Percentiles rank a stretch among this genome's conserved stretches.
These are phyloP conservation scores for Calidris pugnax DNA, from an alignment of 2,113 vertebrate genomes.

Conservation along the genomic window DNA sequence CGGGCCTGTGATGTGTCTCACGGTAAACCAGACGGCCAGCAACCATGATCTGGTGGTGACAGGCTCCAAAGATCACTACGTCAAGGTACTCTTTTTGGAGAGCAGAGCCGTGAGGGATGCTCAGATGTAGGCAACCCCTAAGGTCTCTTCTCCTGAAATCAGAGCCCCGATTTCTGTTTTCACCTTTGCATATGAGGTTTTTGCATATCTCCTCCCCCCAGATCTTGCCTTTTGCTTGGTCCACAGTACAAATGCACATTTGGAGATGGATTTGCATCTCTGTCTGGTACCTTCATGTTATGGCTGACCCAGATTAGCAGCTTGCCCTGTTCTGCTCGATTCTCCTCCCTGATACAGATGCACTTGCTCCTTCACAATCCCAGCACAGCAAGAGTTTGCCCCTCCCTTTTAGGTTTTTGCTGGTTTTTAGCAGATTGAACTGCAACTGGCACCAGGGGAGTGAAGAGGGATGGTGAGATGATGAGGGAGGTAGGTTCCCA, in stretches of 20 bases:
- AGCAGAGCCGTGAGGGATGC: not conserved
- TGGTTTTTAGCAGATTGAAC: not conserved
- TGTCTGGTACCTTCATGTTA: not conserved
- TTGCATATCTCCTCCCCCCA: not conserved
- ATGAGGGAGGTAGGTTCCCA: not conserved
- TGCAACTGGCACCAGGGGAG: not conserved
- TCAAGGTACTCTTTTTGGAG: slow-evolving; percentile 82
- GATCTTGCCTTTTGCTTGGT: not conserved
- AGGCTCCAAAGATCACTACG: slow-evolving; percentile 96
- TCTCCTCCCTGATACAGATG: not conserved
- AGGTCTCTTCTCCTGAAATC: not conserved
- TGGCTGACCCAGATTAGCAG: not conserved
- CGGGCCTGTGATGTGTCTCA: slow-evolving; percentile 95
- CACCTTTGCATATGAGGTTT: not conserved
- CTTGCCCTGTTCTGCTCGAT: not conserved
- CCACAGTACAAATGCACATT: not conserved
- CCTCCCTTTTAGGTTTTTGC: not conserved
- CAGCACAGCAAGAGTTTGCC: not conserved
- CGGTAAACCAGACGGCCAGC: slow-evolving; percentile 85
- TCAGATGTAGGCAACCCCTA: not conserved
- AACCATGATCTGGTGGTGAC: slow-evolving; percentile 95
- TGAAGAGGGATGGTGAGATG: not conserved
- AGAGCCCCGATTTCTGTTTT: not conserved
- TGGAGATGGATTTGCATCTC: not conserved
- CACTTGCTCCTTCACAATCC: not conserved